These are phyloP conservation scores for Eucera pruinosa DNA, from an alignment of 2,888 invertebrate species.

Conservation along the genomic window DNA sequence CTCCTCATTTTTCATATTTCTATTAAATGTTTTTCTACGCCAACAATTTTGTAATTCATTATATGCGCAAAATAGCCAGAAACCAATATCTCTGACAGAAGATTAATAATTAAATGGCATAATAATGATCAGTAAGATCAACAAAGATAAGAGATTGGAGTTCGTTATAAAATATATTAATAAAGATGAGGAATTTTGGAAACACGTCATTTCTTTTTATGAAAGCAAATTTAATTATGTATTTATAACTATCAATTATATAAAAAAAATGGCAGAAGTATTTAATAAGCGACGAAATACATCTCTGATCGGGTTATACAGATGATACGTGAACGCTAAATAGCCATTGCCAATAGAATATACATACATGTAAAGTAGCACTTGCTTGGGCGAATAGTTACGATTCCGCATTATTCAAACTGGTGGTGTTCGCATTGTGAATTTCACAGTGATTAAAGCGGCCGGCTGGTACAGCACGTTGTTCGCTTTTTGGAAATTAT, in stretches of 20 bases:
- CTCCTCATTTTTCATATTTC: too few relatives aligned
- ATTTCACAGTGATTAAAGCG: slow-evolving; percentile 39
- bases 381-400: slow-evolving; percentile 21
- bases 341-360: slow-evolving; percentile 4
- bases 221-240: too few relatives aligned
- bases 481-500: slow-evolving; percentile 39
- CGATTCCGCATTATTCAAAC: slow-evolving; percentile 35
- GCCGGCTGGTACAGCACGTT: neutral
- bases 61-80: too few relatives aligned
- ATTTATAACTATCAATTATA: neutral
- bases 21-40: too few relatives aligned
- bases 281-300: slow-evolving; percentile 1
- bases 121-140: too few relatives aligned
- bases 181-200: too few relatives aligned
- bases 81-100: too few relatives aligned
- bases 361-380: slow-evolving; percentile 10
- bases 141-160: too few relatives aligned
- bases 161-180: too few relatives aligned
- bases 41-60: too few relatives aligned
- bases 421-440: slow-evolving; percentile 21
- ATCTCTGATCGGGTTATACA: neutral
- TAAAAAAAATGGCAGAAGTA: neutral
- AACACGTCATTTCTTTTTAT: too few relatives aligned
- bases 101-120: too few relatives aligned
- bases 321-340: slow-evolving; percentile 3